phyloP scores from a whole-genome alignment of 2,113 vertebrate species.

The Pyrgilauda ruficollis region DNA sequence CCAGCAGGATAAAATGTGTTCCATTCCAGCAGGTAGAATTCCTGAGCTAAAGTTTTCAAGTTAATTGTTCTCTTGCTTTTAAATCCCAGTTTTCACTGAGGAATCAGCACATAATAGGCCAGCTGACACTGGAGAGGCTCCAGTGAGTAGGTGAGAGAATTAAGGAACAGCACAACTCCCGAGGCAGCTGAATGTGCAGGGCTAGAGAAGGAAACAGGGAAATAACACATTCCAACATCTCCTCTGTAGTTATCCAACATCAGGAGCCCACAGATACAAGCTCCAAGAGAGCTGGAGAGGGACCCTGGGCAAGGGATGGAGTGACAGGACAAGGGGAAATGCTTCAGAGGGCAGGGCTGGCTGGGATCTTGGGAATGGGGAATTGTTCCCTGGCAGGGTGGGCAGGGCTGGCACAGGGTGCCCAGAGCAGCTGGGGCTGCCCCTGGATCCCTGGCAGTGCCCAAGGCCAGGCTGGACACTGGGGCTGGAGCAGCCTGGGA shows the following conservation, averaged over 20 bases:
- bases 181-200: not conserved
- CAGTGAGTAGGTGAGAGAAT: not conserved
- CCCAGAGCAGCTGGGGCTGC: not conserved
- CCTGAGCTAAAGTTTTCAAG: not conserved
- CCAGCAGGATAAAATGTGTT: not conserved
- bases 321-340: not conserved
- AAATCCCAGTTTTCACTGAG: not conserved
- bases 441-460: not conserved
- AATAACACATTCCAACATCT: not conserved
- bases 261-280: not conserved
- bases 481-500: not conserved
- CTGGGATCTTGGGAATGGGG: not conserved
- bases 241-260: not conserved
- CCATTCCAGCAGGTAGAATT: not conserved
- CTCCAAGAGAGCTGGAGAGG: not conserved
- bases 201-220: not conserved
- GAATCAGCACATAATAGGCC: not conserved
- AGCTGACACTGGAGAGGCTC: not conserved
- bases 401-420: not conserved
- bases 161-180: not conserved
- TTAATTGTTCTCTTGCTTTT: not conserved
- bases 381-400: not conserved
- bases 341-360: not conserved
- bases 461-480: not conserved
- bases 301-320: accelerated